These are phyloP conservation scores for Hapalemur alaotrensis DNA, from an alignment of 2,797 vertebrate genomes.

Conservation along the genomic window DNA sequence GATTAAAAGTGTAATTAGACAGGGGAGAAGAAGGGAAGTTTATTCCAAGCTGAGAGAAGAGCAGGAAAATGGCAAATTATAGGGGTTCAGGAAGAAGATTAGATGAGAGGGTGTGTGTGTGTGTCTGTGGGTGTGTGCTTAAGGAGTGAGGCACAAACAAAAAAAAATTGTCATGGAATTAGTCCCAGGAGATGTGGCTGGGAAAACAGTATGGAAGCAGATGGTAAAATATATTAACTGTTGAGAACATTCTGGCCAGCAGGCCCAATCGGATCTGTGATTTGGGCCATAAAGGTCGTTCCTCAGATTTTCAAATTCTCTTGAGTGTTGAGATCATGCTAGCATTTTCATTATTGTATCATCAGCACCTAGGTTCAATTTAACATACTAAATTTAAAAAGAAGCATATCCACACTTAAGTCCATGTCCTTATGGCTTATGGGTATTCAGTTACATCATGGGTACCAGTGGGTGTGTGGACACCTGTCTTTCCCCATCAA, in stretches of 20 bases:
- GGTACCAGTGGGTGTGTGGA: neutral
- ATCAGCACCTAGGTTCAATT: neutral
- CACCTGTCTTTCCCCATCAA: neutral
- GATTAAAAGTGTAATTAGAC: neutral
- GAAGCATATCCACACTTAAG: neutral
- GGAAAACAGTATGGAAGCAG: neutral
- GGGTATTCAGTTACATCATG: neutral
- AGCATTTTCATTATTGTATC: neutral
- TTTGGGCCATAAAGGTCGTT: neutral
- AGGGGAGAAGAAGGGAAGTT: neutral
- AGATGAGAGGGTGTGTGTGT: neutral
- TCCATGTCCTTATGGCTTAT: neutral
- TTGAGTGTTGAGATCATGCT: neutral
- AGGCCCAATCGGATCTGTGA: neutral
- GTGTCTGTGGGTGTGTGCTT: neutral
- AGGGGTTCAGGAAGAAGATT: neutral
- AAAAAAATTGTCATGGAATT: neutral
- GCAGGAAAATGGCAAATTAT: neutral
- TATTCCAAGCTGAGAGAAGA: neutral
- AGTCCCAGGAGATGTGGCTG: neutral
- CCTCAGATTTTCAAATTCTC: neutral
- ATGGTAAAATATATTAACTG: neutral
- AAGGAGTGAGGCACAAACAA: neutral
- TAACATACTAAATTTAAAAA: neutral
- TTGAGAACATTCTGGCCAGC: neutral